Percentiles rank a stretch among this genome's conserved stretches.
These are phyloP conservation scores for Bombus confusus DNA, from an alignment of 1,140 invertebrate genomes.

Conservation along the genomic window DNA sequence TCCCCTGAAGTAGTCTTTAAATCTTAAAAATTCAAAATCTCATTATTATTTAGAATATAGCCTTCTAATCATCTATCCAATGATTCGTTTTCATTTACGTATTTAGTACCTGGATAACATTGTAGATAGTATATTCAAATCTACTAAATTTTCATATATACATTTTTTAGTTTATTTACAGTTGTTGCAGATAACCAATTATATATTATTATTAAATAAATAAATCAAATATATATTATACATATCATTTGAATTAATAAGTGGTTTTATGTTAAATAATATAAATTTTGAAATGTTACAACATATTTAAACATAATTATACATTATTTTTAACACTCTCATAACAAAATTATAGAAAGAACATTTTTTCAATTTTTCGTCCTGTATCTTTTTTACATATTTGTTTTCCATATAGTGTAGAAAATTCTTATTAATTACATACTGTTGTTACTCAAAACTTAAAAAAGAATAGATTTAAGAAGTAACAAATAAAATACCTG, in stretches of 20 bases:
- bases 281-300: not conserved
- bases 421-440: not conserved
- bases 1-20: not conserved
- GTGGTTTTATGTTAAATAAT: too few relatives aligned
- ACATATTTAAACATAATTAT: not conserved
- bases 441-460: not conserved
- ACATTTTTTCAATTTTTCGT: not conserved
- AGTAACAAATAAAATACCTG: not conserved
- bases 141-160: not conserved
- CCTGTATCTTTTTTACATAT: not conserved
- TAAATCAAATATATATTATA: not conserved
- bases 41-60: not conserved
- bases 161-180: not conserved
- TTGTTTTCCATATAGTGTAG: not conserved
- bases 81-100: not conserved
- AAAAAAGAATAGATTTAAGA: not conserved
- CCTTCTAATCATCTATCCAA: not conserved
- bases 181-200: not conserved
- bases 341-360: not conserved
- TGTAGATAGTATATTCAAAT: not conserved
- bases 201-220: not conserved
- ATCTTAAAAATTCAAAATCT: not conserved
- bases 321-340: not conserved
- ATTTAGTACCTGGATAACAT: not conserved
- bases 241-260: not conserved